These are phyloP conservation scores for Drosophila recens DNA, from an alignment of 2,888 invertebrate genomes.

Conservation along the genomic window DNA sequence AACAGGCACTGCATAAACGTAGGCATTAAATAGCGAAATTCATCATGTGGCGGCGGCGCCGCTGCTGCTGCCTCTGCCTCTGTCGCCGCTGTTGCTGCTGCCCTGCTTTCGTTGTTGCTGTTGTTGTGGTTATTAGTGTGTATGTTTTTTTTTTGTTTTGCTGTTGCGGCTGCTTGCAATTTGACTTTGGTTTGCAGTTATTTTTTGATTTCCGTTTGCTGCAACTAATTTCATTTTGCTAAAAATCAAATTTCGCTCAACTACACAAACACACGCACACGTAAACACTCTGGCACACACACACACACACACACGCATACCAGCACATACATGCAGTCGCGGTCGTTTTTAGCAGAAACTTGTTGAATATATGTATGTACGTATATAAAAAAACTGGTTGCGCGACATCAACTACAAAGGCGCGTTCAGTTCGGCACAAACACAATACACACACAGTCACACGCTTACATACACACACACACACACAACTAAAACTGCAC, in stretches of 20 bases:
- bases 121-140: conserved; percentile 27
- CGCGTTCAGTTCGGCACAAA: conserved; percentile 36
- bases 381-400: conserved; percentile 61
- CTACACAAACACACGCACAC: conserved; percentile 38
- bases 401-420: conserved; percentile 61
- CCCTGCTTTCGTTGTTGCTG: conserved; percentile 46
- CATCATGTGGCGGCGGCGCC: conserved; percentile 20
- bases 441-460: conserved; percentile 27
- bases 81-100: conserved; percentile 38
- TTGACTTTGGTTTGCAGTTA: conserved; percentile 62
- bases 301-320: conserved; percentile 27
- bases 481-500: conserved; percentile 43
- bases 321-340: conserved; percentile 42
- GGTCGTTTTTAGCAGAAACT: conserved; percentile 66
- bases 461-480: conserved; percentile 17
- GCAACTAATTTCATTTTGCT: conserved; percentile 64
- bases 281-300: conserved; percentile 28
- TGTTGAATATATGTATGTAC: conserved; percentile 63
- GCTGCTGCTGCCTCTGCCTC: conserved; percentile 19
- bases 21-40: conserved; percentile 42
- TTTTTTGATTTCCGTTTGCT: conserved; percentile 61
- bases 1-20: conserved; percentile 34
- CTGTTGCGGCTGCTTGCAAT: conserved; percentile 51
- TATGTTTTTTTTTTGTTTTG: conserved; percentile 24
- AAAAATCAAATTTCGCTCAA: conserved; percentile 65